Evolutionary conservation across 2,113 vertebrate genomes (phyloP).

Genomic region (Pristiophorus japonicus): DNA sequence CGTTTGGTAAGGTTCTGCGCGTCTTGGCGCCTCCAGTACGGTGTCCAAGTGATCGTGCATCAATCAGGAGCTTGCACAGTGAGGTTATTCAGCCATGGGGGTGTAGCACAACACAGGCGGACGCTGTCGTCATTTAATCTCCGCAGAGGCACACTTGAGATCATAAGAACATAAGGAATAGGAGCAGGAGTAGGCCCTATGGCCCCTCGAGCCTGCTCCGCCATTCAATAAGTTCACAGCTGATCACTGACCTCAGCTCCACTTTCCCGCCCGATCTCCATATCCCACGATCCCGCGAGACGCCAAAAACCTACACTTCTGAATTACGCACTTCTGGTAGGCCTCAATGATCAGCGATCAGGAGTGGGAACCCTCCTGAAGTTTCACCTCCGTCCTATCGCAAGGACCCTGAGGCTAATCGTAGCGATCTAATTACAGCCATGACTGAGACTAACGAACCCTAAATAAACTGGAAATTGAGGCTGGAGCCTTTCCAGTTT

Average conservation of each 20-base stretch:
- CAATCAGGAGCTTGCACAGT: neutral
- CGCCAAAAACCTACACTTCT: too few species aligned
- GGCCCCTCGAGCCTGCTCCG: too few species aligned
- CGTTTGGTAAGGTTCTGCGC: neutral
- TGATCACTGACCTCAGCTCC: too few species aligned
- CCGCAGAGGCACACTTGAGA: neutral
- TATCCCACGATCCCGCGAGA: too few species aligned
- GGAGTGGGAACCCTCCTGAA: neutral
- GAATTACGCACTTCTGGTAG: neutral
- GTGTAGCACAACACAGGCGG: neutral
- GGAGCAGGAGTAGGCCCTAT: too few species aligned
- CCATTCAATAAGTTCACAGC: too few species aligned
- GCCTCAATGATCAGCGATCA: neutral
- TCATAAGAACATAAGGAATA: too few species aligned
- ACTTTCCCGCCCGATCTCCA: too few species aligned
- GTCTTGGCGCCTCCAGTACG: neutral
- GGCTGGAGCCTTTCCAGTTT: neutral
- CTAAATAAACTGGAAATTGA: neutral
- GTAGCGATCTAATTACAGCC: neutral
- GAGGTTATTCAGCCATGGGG: neutral
- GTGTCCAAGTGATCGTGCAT: neutral
- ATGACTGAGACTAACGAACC: neutral
- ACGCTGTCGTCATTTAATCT: neutral
- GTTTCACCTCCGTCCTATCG: neutral
- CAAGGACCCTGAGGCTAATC: neutral